Conservation (phyloP, 2,797 vertebrate species). For the Sus cebifrons region DNA sequence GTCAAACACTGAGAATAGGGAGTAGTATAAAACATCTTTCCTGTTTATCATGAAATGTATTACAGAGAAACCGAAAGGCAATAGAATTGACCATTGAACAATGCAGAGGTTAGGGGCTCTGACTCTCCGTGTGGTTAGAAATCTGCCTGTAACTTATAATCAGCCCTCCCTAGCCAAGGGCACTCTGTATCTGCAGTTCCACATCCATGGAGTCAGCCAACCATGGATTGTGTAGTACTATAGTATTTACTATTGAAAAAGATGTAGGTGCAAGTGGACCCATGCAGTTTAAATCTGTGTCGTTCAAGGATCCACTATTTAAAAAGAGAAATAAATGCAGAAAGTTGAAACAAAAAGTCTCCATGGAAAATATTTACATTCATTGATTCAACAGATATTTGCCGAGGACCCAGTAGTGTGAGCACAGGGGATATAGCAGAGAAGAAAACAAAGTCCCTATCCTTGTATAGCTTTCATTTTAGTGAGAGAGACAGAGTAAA, state of each 20-base stretch:
- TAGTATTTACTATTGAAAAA: too few relatives aligned
- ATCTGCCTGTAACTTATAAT: too few relatives aligned
- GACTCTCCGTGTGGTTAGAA: too few relatives aligned
- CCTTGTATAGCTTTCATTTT: neutral
- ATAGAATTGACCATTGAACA: too few relatives aligned
- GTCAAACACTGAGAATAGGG: neutral
- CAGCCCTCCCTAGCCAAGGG: too few relatives aligned
- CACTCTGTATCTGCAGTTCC: too few relatives aligned
- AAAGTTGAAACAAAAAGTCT: constrained; percentile 26
- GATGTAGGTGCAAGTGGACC: too few relatives aligned
- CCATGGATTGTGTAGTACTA: too few relatives aligned
- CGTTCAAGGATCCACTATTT: too few relatives aligned
- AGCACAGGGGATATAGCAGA: neutral
- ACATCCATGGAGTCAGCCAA: too few relatives aligned
- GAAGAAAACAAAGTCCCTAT: neutral
- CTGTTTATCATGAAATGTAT: neutral
- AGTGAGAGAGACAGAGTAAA: neutral
- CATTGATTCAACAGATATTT: neutral
- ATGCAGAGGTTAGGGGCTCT: too few relatives aligned
- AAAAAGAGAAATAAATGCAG: neutral
- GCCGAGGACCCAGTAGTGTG: neutral
- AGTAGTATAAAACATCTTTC: neutral
- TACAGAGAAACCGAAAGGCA: neutral
- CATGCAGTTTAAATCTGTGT: too few relatives aligned
- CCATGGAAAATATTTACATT: neutral